A percentile compares a stretch with the other conserved stretches of the same genome.
Evolutionary conservation across 2,113 vertebrate species (phyloP).

Genomic region (Scytalopus superciliaris): DNA sequence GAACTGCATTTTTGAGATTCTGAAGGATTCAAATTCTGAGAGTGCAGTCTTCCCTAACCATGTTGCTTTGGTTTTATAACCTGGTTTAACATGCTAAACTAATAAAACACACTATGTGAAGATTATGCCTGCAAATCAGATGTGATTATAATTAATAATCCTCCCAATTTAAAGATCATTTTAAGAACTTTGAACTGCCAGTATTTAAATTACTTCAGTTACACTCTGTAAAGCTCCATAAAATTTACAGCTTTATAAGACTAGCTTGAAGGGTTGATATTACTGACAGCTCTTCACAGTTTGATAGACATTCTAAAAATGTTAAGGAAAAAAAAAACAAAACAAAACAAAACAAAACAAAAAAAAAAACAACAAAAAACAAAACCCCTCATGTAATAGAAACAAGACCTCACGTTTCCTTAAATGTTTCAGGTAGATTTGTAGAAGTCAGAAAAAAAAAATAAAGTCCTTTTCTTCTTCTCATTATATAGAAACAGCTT

Average conservation of each 20-base stretch:
- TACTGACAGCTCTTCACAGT: neutral
- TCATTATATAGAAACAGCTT: neutral
- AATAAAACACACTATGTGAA: neutral
- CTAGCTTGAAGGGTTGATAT: slow-evolving; percentile 9
- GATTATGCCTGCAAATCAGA: slow-evolving; percentile 38
- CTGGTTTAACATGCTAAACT: neutral
- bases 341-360: too few relatives aligned
- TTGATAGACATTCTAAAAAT: slow-evolving; percentile 4
- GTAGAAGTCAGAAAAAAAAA: neutral
- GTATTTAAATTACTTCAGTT: slow-evolving; percentile 35
- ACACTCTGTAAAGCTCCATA: slow-evolving; percentile 20
- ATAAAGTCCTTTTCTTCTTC: neutral
- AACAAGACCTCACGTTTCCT: neutral
- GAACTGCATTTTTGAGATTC: neutral
- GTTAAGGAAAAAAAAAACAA: neutral
- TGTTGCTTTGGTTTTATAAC: slow-evolving; percentile 22
- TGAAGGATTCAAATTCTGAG: neutral
- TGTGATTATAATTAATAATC: slow-evolving; percentile 59
- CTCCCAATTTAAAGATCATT: neutral
- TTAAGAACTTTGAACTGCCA: slow-evolving; percentile 50
- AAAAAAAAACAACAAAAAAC: neutral
- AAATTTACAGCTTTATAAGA: slow-evolving; percentile 4
- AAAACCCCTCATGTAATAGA: neutral
- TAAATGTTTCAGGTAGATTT: neutral
- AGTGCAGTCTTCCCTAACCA: neutral